These are phyloP conservation scores for Drosophila atripex DNA, from an alignment of 2,888 invertebrate genomes.

Conservation along the genomic window DNA sequence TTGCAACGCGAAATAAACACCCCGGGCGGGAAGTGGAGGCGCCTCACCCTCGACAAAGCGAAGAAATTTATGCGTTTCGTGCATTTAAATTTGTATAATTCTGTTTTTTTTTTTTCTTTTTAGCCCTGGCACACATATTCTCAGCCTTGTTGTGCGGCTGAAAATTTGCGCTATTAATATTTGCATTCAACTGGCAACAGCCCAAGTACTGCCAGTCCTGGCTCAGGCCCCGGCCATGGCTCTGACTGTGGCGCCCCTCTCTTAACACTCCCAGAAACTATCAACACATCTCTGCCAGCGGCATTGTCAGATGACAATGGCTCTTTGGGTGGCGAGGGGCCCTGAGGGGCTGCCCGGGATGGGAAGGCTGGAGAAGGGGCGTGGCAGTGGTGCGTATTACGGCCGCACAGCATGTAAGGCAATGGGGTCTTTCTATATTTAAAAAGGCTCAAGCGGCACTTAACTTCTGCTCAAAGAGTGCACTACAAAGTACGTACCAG, in stretches of 20 bases:
- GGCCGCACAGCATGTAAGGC: conserved; percentile 20
- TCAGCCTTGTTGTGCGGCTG: conserved; percentile 53
- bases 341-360: background rate
- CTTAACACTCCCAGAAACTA: conserved; percentile 38
- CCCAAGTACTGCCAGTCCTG: conserved; percentile 10
- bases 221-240: background rate
- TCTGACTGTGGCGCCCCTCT: background rate
- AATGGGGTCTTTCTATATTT: conserved; percentile 56
- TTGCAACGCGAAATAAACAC: conserved; percentile 7
- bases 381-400: conserved; percentile 63
- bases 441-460: conserved; percentile 74
- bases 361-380: conserved; percentile 25
- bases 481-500: conserved; percentile 23
- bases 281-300: conserved; percentile 56
- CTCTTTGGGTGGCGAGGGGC: conserved; percentile 20
- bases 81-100: conserved; percentile 40
- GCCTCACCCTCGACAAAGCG: background rate
- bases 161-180: conserved; percentile 76
- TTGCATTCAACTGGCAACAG: conserved; percentile 67
- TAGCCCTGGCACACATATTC: conserved; percentile 38
- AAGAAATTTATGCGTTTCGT: conserved; percentile 34
- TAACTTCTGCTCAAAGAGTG: conserved; percentile 63
- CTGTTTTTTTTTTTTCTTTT: too few species aligned
- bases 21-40: background rate
- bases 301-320: conserved; percentile 68